Conservation (phyloP, 2,888 invertebrate species). For the Drosophila peninsularis region DNA sequence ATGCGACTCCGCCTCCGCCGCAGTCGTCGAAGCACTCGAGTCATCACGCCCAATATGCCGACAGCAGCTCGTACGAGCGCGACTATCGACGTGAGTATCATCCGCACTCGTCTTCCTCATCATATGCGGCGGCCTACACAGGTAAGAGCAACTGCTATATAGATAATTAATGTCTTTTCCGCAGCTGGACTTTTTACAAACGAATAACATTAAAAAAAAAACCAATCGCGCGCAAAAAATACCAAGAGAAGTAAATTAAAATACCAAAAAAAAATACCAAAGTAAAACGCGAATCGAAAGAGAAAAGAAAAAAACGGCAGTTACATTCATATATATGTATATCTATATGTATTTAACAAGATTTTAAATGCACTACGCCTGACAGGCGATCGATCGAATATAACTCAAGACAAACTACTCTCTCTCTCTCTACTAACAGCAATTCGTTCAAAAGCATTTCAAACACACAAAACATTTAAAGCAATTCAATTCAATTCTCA, state of each 20-base stretch:
- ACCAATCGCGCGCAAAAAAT: slow-evolving; percentile 50
- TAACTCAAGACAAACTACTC: slow-evolving; percentile 26
- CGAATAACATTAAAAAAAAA: slow-evolving; percentile 34
- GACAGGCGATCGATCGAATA: slow-evolving; percentile 27
- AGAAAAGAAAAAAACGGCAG: slow-evolving; percentile 48
- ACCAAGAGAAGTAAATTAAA: slow-evolving; percentile 47
- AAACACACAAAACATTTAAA: slow-evolving; percentile 47
- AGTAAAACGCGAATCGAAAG: slow-evolving; percentile 57
- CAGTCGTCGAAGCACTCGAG: slow-evolving; percentile 82
- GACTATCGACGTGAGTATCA: slow-evolving; percentile 83
- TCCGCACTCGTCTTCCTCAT: slow-evolving; percentile 83
- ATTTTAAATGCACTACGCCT: slow-evolving; percentile 77
- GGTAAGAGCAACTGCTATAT: slow-evolving; percentile 70
- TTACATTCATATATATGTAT: slow-evolving; percentile 26
- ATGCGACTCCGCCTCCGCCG: slow-evolving; percentile 82
- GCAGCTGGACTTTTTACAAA: slow-evolving; percentile 58
- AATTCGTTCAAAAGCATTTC: slow-evolving; percentile 52
- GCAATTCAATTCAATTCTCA: slow-evolving; percentile 34
- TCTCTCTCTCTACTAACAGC: slow-evolving; percentile 37
- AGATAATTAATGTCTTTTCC: slow-evolving; percentile 58
- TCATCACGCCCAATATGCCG: slow-evolving; percentile 81
- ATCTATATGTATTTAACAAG: slow-evolving; percentile 66
- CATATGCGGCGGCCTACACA: slow-evolving; percentile 80
- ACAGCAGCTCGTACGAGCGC: slow-evolving; percentile 82
- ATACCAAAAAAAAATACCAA: slow-evolving; percentile 40